Evolutionary conservation across 1,140 invertebrate species (phyloP), one percentile per base, ranked within the genome.

Genomic region (Aphaenogaster floridana): DNA sequence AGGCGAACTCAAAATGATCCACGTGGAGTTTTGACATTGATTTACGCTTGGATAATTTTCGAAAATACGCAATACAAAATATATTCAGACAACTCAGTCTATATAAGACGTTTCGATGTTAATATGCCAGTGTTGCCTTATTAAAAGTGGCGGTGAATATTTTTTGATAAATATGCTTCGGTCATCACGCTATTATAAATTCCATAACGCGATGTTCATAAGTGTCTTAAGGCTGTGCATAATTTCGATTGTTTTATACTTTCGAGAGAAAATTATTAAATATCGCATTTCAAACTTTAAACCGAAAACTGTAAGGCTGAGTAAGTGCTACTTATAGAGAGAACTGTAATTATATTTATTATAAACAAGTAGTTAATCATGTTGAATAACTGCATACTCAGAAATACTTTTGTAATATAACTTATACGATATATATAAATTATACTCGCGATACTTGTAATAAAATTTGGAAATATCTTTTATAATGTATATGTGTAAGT

Each of bases 1-100:
- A 97, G 95, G 95, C 96, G 3, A 84, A 76, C 13, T 11, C 80
- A 21, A 84, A 84, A 84, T 84, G 80, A 84, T 76, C 42, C 28
- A 61, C 17, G n/a, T 61, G 54, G 21, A 74, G 8, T 28, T 63
- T 84, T n/a, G 13, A 84, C n/a, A n/a, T 84, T 39, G 54, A 61
- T 39, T 1, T 84, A 63, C 80, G 42, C 76, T 61, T 74, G 42
- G n/a, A 76, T 1, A 48, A 84, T 39, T 84, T 74, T 84, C 69
- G 54, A 61, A 84, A 84, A 57, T 50, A 76, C n/a, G 7, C 54
- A 74, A 84, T 61, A 5, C 69, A 76, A 76, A 84, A 74, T 84
- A 74, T 84, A 50, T 84, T 76, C n/a, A 84, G 59, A 13, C 42
- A 76, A 84, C n/a, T 84, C 17, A 48, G 28, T 68, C 2, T 84